Evolutionary conservation across 2,888 invertebrate genomes (phyloP).

Genomic region (Helobdella robusta): DNA sequence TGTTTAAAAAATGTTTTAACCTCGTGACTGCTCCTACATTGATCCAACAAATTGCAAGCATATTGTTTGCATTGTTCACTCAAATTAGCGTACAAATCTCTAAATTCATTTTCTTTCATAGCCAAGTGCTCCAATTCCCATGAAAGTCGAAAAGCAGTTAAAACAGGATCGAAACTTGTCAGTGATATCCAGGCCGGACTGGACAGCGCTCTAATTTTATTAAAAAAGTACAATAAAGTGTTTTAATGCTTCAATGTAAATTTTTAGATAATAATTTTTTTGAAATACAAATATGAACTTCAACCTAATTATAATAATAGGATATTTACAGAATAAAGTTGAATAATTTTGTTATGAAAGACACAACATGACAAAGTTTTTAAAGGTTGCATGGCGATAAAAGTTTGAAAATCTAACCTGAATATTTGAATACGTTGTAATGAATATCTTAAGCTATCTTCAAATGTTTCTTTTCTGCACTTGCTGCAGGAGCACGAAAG

Average conservation of each 20-base stretch:
- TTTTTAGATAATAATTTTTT: neutral
- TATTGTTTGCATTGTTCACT: conserved; percentile 54
- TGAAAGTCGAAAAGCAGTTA: conserved; percentile 53
- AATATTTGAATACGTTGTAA: conserved; percentile 53
- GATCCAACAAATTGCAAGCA: conserved; percentile 54
- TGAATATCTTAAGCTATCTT: conserved; percentile 54
- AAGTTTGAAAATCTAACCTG: conserved; percentile 33
- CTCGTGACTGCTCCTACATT: conserved; percentile 55
- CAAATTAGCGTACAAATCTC: conserved; percentile 49
- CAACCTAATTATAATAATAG: neutral
- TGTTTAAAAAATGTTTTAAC: conserved; percentile 37
- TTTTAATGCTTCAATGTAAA: neutral
- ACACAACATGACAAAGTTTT: neutral
- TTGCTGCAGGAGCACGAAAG: conserved; percentile 51
- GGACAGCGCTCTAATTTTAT: conserved; percentile 49
- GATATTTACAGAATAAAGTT: neutral
- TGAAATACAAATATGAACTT: neutral
- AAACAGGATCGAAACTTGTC: conserved; percentile 54
- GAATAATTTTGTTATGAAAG: neutral
- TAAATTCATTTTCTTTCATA: conserved; percentile 44
- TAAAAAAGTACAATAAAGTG: neutral
- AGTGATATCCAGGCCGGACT: conserved; percentile 56
- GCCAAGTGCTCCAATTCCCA: conserved; percentile 54
- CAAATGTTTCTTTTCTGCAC: conserved; percentile 48
- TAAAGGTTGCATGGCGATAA: no score